Evolutionary conservation across 2,797 vertebrate genomes (phyloP).

Genomic region (Acanthis flammea): DNA sequence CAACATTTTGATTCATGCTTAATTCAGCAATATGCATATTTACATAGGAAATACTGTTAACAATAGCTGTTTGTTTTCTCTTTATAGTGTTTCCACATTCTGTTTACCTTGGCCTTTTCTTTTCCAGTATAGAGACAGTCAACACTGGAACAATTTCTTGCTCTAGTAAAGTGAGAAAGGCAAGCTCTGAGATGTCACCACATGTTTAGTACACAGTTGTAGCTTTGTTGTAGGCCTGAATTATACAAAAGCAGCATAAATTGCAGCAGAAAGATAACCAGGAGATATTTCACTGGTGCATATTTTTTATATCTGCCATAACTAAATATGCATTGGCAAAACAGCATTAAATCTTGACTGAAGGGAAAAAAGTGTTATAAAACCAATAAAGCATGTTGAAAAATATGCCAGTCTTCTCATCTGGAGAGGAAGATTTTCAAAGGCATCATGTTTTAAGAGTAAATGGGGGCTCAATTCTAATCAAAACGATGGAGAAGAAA

Average conservation of each 20-base stretch:
- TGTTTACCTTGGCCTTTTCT: not conserved
- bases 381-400: not conserved
- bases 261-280: not conserved
- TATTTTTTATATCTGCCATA: not conserved
- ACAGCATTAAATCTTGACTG: not conserved
- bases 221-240: not conserved
- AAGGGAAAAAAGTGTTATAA: not conserved
- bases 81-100: not conserved
- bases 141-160: not conserved
- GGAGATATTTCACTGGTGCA: not conserved
- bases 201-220: not conserved
- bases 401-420: not conserved
- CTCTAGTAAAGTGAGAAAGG: not conserved
- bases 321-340: not conserved
- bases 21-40: not conserved
- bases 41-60: not conserved
- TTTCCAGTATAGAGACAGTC: not conserved
- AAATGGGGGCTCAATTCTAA: not conserved
- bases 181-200: not conserved
- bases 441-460: not conserved
- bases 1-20: not conserved
- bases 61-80: not conserved
- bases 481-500: not conserved
- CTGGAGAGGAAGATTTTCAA: not conserved
- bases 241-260: not conserved